Evolutionary conservation across 2,888 invertebrate genomes (phyloP), one percentile per base, ranked within the genome.

Genomic region (Chouioia cunea): DNA sequence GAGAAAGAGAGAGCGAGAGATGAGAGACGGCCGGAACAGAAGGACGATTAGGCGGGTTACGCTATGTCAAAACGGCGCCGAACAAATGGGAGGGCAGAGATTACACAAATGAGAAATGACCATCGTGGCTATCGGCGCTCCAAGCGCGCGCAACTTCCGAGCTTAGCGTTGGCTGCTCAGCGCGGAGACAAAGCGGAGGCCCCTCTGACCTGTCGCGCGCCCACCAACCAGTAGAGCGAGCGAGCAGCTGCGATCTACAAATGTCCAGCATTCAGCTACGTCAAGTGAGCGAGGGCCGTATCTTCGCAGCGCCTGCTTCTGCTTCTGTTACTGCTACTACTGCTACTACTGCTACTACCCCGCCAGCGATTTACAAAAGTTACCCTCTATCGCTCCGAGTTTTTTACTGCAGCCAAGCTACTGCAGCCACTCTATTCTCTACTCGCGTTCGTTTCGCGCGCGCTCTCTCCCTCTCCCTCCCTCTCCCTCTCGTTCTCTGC

Each of bases 71-170:
- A 83, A 83, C 78, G 76, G 75, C 64, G 76, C 56, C 65, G 80
- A 81, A 82, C 82, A 81, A 82, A 83, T 83, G 81, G 79, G 74
- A 74, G 74, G 50, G 16, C 57, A 43, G 82, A 84, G 84, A 84
- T 85, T 85, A 85, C 81, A 79, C 82, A 84, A 84, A 84, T 85
- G 84, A 84, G 84, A 85, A 84, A 84, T 83, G 84, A 84, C 81
- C 82, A 81, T 79, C 79, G 80, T 78, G 79, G 79, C 80, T 80
- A 81, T 84, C 74, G 69, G 68, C 62, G 27, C 27, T 27, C 4
- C 4, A 6, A 27, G 27, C 27, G 27, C 70, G 63, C 22, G 76
- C 78, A 76, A 67, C 73, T 73, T 74, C 64, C 62, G 53, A 56
- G 47, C 71, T 58, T 53, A 56, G 47, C 71, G 22, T 56, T 54